A percentile compares a stretch with the other conserved stretches of the same genome.
Conservation (phyloP, 2,113 vertebrate species). For the Vimba vimba region DNA sequence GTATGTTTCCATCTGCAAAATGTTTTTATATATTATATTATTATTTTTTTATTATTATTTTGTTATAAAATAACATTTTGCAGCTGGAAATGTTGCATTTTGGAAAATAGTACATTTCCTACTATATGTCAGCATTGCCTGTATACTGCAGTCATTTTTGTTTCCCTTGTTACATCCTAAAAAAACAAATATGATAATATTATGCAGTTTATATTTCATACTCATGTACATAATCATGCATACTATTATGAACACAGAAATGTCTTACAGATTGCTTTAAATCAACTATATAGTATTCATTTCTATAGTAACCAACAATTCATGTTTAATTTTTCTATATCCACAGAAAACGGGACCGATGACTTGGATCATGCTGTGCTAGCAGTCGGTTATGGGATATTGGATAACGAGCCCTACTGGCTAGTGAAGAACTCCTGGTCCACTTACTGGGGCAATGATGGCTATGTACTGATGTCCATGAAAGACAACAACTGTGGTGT, state of each 20-base stretch:
- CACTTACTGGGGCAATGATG: conserved; percentile 83
- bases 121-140: too few relatives aligned
- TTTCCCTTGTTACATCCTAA: too few relatives aligned
- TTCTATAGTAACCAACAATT: not conserved
- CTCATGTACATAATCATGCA: not conserved
- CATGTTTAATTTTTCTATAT: not conserved
- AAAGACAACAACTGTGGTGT: conserved; percentile 86
- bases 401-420: conserved; percentile 79
- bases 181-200: too few relatives aligned
- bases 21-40: too few relatives aligned
- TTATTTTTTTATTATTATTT: too few relatives aligned
- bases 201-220: not conserved
- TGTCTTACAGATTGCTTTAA: not conserved
- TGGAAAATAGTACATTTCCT: not conserved
- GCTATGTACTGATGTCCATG: conserved; percentile 87
- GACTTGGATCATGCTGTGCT: conserved; percentile 81
- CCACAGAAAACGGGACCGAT: conserved; percentile 70
- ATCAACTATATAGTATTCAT: not conserved
- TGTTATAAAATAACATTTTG: not conserved
- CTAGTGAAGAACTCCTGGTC: conserved; percentile 89
- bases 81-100: not conserved
- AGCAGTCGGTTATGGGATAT: conserved; percentile 79
- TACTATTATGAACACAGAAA: not conserved
- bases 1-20: not conserved
- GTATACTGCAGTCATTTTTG: too few relatives aligned